Conservation (phyloP, 53 echinoderm and acorn worm species). For the Holothuria leucospilota region DNA sequence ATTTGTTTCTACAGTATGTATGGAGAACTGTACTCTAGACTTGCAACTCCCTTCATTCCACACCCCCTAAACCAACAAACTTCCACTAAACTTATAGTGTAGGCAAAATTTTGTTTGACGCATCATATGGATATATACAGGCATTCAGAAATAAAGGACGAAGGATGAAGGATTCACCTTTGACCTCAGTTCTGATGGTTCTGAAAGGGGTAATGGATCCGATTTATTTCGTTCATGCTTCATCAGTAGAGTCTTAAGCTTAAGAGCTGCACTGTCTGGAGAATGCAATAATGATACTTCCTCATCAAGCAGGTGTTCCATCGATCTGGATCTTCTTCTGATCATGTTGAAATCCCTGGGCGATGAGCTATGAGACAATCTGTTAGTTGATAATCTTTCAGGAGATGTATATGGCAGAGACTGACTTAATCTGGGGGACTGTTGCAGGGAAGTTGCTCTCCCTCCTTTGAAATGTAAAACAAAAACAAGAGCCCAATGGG, state of each 20-base stretch:
- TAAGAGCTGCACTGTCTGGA: constrained; percentile 30
- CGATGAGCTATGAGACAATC: constrained; percentile 26
- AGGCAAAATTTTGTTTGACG: too few species aligned
- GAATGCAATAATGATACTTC: not conserved
- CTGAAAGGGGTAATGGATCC: constrained; percentile 7
- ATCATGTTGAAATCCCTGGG: constrained; percentile 13
- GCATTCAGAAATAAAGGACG: too few species aligned
- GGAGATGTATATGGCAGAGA: constrained; percentile 12
- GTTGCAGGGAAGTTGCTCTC: too few species aligned
- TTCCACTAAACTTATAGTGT: too few species aligned
- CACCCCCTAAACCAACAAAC: too few species aligned
- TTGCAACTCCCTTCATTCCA: too few species aligned
- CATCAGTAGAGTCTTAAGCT: constrained; percentile 27
- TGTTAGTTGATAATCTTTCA: not conserved
- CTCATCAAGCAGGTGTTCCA: constrained; percentile 27
- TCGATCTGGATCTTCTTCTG: constrained; percentile 13
- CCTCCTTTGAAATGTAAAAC: too few species aligned
- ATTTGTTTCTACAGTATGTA: too few species aligned
- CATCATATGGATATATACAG: too few species aligned
- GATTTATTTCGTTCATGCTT: constrained; percentile 34
- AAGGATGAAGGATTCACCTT: not conserved
- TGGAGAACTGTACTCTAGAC: too few species aligned
- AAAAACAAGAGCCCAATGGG: too few species aligned
- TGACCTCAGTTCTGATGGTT: not conserved
- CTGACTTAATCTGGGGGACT: not conserved